Evolutionary conservation across 2,888 invertebrate species (phyloP), one percentile per base, ranked within the genome.

Genomic region (Listrodromus nycthemerus): DNA sequence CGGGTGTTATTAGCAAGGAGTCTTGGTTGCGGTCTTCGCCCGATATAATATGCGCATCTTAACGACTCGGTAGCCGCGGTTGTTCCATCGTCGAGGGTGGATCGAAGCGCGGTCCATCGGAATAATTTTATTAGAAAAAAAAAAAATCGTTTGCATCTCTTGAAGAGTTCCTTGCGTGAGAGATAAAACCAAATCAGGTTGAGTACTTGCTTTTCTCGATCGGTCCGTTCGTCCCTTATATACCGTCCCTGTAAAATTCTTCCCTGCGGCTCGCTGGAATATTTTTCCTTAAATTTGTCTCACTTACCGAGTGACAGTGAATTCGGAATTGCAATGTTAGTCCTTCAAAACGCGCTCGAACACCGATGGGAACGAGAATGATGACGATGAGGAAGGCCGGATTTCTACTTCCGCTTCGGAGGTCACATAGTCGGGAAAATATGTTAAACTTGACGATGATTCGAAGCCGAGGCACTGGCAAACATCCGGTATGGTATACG

Each of bases 391-490:
- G 66, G 41, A 75, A 74, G 70, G 33, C 58, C 41, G 7, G 50
- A 50, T 16, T 50, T 6, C 6, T 50, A 19, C 19, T 52, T 19
- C 8, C 52, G 52, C 19, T 65, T 48, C 27, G 73, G 45, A 21
- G 45, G 33, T 52, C 58, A 71, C 66, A 63, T 33, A 61, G 73
- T 13, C 21, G 50, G 63, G 55, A 50, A 83, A 80, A 75, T 71
- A 80, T 80, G 76, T 80, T 52, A 77, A 80, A 80, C 73, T 77
- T 77, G 55, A 83, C 69, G 83, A 77, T 80, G 73, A 83, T 55
- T 80, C 63, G 77, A 66, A 70, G 61, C 41, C 27, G 21, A 41
- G 55, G 37, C 1, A 61, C 8, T 33, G 10, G 48, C 19, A 63
- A n/a, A 33, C 24, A 76, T 2, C 27, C 13, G 50, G 33, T 27